Evolutionary conservation across 2,113 vertebrate species (phyloP).

Genomic region (Plecturocebus donacophilus): DNA sequence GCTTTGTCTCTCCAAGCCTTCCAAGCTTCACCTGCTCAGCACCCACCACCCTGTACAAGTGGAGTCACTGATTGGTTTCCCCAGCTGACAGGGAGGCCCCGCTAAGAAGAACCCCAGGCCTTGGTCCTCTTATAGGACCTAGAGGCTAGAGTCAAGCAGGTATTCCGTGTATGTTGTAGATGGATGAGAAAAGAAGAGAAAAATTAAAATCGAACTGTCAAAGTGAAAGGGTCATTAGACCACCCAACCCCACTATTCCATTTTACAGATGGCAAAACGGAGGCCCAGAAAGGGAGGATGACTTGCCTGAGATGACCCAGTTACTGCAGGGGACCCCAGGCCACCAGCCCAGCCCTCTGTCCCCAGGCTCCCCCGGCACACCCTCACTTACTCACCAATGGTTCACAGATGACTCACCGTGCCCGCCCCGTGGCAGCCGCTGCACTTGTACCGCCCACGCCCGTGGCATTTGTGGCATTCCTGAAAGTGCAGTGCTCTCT

Average conservation of each 20-base stretch:
- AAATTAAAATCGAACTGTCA: neutral
- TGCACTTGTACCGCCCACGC: constrained; percentile 81
- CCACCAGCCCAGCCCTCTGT: neutral
- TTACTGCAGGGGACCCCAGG: neutral
- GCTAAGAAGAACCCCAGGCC: neutral
- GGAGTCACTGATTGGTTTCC: neutral
- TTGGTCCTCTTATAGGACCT: neutral
- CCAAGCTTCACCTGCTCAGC: neutral
- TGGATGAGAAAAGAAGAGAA: neutral
- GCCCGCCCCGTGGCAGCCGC: constrained; percentile 78
- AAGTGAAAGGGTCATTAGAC: neutral
- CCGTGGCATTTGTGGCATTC: constrained; percentile 84
- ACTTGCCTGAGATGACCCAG: neutral
- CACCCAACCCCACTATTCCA: neutral
- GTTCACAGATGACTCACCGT: constrained; percentile 76
- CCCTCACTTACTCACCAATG: neutral
- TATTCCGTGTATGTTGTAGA: neutral
- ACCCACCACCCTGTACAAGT: no score
- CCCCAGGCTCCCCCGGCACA: accelerated
- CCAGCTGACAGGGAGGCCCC: neutral
- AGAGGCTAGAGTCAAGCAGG: neutral
- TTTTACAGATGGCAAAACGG: neutral
- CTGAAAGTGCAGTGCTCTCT: constrained; percentile 55
- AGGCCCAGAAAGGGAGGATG: neutral
- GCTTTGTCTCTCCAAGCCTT: neutral